Conservation (phyloP, 2,888 invertebrate genomes). For the Acrocyrtus sp. region DNA sequence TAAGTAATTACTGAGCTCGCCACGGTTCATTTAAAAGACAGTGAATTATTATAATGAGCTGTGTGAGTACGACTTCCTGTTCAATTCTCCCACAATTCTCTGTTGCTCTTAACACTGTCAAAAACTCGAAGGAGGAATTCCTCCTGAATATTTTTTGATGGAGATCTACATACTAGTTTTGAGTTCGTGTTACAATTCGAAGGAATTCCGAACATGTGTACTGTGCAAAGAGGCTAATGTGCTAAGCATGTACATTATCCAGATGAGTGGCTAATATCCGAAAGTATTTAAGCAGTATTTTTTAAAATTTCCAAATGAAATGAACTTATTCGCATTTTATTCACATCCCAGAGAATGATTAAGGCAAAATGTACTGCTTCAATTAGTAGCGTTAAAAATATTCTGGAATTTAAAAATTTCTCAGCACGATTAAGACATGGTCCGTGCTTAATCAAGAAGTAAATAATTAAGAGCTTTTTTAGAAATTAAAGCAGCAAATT, state of each 20-base stretch:
- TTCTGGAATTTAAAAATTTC: no score
- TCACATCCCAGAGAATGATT: no score
- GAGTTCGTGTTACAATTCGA: background rate
- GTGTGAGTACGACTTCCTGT: constrained; percentile 45
- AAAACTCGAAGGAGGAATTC: no score
- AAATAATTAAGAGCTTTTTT: background rate
- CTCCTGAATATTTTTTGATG: background rate
- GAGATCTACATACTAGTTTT: background rate
- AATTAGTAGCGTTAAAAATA: no score
- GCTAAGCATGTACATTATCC: no score
- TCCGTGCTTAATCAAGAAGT: background rate
- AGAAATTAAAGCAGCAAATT: background rate
- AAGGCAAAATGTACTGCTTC: no score
- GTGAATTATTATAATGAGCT: constrained; percentile 41
- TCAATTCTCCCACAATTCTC: no score
- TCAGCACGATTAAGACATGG: background rate
- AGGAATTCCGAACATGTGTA: background rate
- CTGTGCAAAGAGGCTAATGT: background rate
- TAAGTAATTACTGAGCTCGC: background rate
- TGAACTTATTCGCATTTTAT: no score
- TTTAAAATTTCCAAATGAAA: no score
- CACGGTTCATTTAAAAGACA: constrained; percentile 22
- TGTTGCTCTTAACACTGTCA: no score
- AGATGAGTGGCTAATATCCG: no score
- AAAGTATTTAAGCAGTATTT: no score